Percentiles rank a stretch among this genome's conserved stretches.
Conservation (phyloP, 2,888 invertebrate genomes). For the Euclidia mi region DNA sequence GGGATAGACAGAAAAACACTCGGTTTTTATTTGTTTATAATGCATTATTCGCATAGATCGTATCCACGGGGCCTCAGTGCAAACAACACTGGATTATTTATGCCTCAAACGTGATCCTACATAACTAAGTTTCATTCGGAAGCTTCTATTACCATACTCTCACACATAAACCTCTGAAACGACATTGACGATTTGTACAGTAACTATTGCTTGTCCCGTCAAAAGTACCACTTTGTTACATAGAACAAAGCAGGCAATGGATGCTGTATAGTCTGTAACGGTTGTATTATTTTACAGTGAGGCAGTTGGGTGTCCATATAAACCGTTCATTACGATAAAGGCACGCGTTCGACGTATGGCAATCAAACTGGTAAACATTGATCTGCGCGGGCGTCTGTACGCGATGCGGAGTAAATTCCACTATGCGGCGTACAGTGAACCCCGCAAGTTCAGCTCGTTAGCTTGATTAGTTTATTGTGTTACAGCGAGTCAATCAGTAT, state of each 20-base stretch:
- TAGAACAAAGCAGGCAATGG: conserved; percentile 9
- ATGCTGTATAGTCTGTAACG: background rate
- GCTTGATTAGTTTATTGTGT: conserved; percentile 56
- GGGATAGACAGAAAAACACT: conserved; percentile 62
- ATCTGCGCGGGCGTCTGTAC: conserved; percentile 54
- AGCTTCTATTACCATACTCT: conserved; percentile 29
- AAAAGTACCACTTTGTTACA: rapidly evolving
- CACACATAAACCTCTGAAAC: background rate
- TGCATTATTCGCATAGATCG: conserved; percentile 66
- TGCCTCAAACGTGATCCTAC: conserved; percentile 66
- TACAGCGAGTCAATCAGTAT: conserved; percentile 48
- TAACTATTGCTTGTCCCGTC: conserved; percentile 16
- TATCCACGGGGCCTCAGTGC: conserved; percentile 53
- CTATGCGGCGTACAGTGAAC: conserved; percentile 32
- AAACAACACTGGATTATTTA: conserved; percentile 69
- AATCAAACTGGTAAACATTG: conserved; percentile 62
- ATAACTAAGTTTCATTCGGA: conserved; percentile 64
- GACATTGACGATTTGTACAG: no score
- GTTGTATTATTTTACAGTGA: background rate
- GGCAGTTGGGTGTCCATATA: conserved; percentile 51
- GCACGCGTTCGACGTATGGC: conserved; percentile 59
- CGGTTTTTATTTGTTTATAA: conserved; percentile 72
- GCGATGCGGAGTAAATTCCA: conserved; percentile 25
- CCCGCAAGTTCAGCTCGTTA: conserved; percentile 51
- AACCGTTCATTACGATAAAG: conserved; percentile 70